phyloP scores from a whole-genome alignment of 2,113 vertebrate species.

The Chelonoidis abingdonii region DNA sequence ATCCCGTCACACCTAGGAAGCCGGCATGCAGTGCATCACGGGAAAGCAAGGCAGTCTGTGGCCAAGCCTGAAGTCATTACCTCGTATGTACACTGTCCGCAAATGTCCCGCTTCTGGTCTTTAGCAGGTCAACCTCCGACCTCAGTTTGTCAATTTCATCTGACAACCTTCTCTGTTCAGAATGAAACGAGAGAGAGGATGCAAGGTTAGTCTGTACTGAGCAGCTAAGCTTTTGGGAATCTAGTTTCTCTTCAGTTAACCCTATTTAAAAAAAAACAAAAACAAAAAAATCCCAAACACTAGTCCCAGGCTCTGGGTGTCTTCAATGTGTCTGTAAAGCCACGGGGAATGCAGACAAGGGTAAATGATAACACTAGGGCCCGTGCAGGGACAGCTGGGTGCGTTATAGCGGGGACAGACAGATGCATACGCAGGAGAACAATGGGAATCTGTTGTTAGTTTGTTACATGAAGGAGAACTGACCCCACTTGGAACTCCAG shows the following conservation, averaged over 20 bases:
- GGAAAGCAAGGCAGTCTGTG: accelerated
- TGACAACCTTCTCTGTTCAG: conserved; percentile 88
- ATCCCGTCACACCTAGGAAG: background rate
- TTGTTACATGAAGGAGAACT: background rate
- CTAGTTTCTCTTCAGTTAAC: background rate
- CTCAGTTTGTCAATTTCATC: conserved; percentile 96
- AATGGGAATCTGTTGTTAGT: background rate
- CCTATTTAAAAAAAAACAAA: background rate
- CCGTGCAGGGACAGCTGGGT: background rate
- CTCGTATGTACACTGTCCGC: conserved; percentile 89
- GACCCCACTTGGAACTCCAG: background rate
- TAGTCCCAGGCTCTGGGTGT: background rate
- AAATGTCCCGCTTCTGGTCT: conserved; percentile 89
- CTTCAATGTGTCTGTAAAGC: background rate
- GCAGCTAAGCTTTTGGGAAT: background rate
- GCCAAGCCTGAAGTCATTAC: conserved; percentile 71
- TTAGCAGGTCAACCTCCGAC: conserved; percentile 94
- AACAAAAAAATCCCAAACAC: background rate
- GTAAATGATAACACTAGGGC: background rate
- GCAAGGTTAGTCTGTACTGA: background rate
- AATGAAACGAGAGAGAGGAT: background rate
- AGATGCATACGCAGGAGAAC: accelerated
- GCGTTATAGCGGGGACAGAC: background rate
- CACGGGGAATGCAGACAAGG: conserved; percentile 35
- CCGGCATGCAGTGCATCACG: background rate